phyloP scores from a whole-genome alignment of 2,888 invertebrate genomes.

The Tipula confusa region DNA sequence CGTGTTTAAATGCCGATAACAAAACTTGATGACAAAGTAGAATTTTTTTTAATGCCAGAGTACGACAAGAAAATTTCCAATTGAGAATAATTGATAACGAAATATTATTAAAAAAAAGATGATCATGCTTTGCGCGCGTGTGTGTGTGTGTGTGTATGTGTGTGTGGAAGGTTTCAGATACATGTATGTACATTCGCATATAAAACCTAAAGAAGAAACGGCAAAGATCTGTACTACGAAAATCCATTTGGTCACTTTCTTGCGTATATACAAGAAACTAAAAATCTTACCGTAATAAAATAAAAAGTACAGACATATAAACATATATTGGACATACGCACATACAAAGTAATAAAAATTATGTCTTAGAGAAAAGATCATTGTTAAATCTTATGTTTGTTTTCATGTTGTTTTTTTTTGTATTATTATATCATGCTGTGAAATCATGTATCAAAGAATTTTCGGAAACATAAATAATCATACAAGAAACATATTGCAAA shows the following conservation, averaged over 20 bases:
- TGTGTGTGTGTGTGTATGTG: neutral
- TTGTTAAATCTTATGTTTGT: neutral
- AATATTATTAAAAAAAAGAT: neutral
- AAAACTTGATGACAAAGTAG: slow-evolving; percentile 20
- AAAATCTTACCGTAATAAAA: neutral
- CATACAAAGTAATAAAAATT: neutral
- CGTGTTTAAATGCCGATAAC: neutral
- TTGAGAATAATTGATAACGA: slow-evolving; percentile 20
- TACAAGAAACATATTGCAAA: slow-evolving; percentile 7
- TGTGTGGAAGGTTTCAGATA: no score
- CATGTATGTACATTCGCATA: no score
- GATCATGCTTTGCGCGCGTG: neutral
- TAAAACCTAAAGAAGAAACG: neutral
- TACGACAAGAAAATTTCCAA: neutral
- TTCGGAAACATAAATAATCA: slow-evolving; percentile 25
- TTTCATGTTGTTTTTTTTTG: neutral
- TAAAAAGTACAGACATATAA: neutral
- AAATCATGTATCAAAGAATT: slow-evolving; percentile 12
- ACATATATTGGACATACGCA: neutral
- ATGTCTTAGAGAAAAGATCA: slow-evolving; percentile 20
- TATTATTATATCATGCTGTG: slow-evolving; percentile 12
- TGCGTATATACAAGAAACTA: no score
- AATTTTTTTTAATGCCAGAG: neutral
- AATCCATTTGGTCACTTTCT: neutral
- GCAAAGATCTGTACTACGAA: neutral